Base-by-base conservation (phyloP, 1,140 invertebrate species). In the Yoshiicerus persimilis region DNA sequence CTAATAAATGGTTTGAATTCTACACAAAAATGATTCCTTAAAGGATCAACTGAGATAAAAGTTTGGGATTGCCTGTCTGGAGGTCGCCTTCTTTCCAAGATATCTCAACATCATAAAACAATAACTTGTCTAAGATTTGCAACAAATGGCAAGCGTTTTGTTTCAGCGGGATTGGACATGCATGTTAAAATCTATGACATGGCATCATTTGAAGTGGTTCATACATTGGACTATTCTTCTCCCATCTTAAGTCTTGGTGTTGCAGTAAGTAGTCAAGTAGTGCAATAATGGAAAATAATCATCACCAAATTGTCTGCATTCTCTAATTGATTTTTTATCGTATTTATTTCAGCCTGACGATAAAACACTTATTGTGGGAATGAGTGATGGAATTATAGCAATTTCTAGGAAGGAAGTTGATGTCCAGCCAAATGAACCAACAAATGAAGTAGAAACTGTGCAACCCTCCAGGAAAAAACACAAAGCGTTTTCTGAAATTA, bases 171-270 rank as follows among this genome's bases (percentile, higher is more conserved):
- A 3, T 93, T 99, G 66, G 98, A 99, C 92, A 95, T 96, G 90
- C 97, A 99, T 93, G 96, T 99, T 0, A 99, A 99, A 94, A 95
- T 99, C 90, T 99, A 98, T 93, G 96, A 99, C 92, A 94, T 97
- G 75, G 94, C 95, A 86, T 96, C 95, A 1, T 99, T 97, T 92
- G 96, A 97, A 93, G 94, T 96, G 2, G 95, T 99, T 13, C 96
- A 99, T 91, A 96, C 96, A 16, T 93, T 99, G 30, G 96, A 97
- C 91, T 98, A 97, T 92, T 96, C 98, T 9, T 98, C 98, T 93
- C 95, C 97, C 32, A 94, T 99, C 80, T 93, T 99, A 6, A 98
- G 97, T 92, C 92, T 99, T 91, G 97, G 95, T 88, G 94, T 96
- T 64, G 94, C 95, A 90, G 95, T 96, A 93, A 95, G 94, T 93